Evolutionary conservation across 2,113 vertebrate species (phyloP), one percentile per base, ranked within the genome.

Genomic region (Paramisgurnus dabryanus): DNA sequence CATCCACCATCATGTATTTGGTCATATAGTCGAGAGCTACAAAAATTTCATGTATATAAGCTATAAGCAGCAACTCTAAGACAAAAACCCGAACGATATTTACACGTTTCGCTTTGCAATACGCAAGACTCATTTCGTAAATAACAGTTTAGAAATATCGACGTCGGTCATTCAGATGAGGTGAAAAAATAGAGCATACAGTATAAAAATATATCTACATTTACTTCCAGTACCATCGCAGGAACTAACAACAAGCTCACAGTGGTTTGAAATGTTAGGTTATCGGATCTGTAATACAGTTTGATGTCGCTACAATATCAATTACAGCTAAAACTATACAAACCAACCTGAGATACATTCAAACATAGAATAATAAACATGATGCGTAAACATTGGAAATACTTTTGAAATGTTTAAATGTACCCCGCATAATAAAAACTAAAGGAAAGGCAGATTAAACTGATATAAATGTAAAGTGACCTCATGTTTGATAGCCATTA

Each of bases 1-100:
- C 74, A 80, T 76, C 72, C 80, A 85, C 86, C 67, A 82, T 76
- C 67, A 88, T 84, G 84, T 60, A 85, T 90, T 90, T 87, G 89
- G 87, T 87, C 86, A 60, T 78, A 89, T 74, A 82, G 50, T 7
- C 40, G 68, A 55, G 82, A 84, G 87, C 78, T 76, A 89, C 85
- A 83, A 66, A 81, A 71, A 45, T 88, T 84, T 74, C 43, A 69
- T 67, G 79, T 82, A 79, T 64, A 50, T 60, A 68, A 7, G 55
- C 18, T 6, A 58, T 58, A 75, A 80, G 55, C 50, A 80, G 18
- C n/a, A 72, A 67, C 55, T 76, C 67, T 79, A 80, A 67, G 74
- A 73, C 70, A 74, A 68, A 80, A 77, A 67, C 83, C 70, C 17
- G 67, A 73, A 82, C 41, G 67, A 67, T 72, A 81, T 79, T 66